A percentile compares a stretch with the other conserved stretches of the same genome.
These are phyloP conservation scores for Panonychus citri DNA, from an alignment of 1,140 invertebrate genomes.

Conservation along the genomic window DNA sequence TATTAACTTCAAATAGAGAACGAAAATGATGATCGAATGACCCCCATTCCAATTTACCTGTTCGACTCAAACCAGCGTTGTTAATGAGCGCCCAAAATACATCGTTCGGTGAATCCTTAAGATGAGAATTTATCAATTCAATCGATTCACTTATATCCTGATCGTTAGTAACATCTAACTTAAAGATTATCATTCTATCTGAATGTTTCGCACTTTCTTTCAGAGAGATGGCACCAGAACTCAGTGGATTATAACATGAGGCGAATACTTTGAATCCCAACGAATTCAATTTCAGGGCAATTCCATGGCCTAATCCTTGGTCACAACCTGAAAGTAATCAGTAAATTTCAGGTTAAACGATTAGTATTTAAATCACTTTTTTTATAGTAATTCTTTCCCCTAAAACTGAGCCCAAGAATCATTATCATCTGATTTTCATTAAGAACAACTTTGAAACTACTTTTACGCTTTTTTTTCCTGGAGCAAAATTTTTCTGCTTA, in stretches of 20 bases:
- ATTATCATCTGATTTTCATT: too few relatives aligned
- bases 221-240: conserved; percentile 17
- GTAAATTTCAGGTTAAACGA: too few relatives aligned
- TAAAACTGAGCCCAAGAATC: too few relatives aligned
- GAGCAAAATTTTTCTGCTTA: neutral
- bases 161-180: conserved; percentile 24
- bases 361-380: too few relatives aligned
- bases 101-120: neutral
- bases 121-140: neutral
- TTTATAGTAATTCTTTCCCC: too few relatives aligned
- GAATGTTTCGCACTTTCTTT: conserved; percentile 10
- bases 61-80: conserved; percentile 16
- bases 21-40: conserved; percentile 4
- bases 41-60: conserved; percentile 21
- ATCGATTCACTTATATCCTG: neutral
- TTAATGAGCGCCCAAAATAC: neutral
- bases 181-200: conserved; percentile 17
- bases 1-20: conserved; percentile 12
- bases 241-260: conserved; percentile 19
- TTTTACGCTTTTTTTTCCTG: too few relatives aligned
- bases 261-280: conserved; percentile 27
- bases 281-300: conserved; percentile 22
- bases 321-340: neutral
- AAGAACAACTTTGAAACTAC: too few relatives aligned
- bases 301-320: conserved; percentile 22